phyloP scores from a whole-genome alignment of 2,888 invertebrate species.

The Chloroclysta siterata region DNA sequence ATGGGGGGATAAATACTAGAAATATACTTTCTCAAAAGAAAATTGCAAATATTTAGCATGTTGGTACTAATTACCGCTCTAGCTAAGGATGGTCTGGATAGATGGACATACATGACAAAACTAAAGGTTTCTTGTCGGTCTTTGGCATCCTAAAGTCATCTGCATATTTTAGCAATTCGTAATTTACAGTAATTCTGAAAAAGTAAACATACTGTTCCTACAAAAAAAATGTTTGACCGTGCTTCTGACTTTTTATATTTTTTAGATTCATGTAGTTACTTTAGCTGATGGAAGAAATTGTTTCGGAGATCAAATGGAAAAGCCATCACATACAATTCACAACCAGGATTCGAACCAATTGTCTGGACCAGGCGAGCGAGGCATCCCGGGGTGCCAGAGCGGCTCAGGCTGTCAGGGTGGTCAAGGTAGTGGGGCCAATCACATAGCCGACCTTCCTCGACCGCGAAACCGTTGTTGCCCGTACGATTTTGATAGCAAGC shows the following conservation, averaged over 20 bases:
- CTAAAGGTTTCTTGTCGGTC: too few relatives aligned
- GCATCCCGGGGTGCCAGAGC: neutral
- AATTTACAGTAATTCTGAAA: too few relatives aligned
- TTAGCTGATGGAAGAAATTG: conserved; percentile 18
- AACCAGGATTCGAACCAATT: neutral
- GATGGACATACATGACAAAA: too few relatives aligned
- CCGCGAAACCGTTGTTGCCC: conserved; percentile 63
- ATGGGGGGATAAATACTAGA: too few relatives aligned
- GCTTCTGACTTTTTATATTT: conserved; percentile 5
- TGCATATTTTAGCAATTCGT: too few relatives aligned
- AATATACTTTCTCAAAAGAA: too few relatives aligned
- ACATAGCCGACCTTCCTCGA: conserved; percentile 3
- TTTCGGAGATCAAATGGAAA: conserved; percentile 9
- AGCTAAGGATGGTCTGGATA: too few relatives aligned
- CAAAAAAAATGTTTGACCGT: too few relatives aligned
- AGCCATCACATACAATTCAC: neutral
- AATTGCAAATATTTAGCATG: too few relatives aligned
- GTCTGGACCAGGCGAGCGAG: neutral
- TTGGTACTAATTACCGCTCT: too few relatives aligned
- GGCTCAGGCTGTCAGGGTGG: neutral
- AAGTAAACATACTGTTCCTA: too few relatives aligned
- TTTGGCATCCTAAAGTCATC: too few relatives aligned
- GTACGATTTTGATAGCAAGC: conserved; percentile 63
- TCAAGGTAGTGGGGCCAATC: neutral
- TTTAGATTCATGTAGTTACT: conserved; percentile 44